Conservation (phyloP, 1,140 invertebrate genomes). For the Panagrolaimus sp. region DNA sequence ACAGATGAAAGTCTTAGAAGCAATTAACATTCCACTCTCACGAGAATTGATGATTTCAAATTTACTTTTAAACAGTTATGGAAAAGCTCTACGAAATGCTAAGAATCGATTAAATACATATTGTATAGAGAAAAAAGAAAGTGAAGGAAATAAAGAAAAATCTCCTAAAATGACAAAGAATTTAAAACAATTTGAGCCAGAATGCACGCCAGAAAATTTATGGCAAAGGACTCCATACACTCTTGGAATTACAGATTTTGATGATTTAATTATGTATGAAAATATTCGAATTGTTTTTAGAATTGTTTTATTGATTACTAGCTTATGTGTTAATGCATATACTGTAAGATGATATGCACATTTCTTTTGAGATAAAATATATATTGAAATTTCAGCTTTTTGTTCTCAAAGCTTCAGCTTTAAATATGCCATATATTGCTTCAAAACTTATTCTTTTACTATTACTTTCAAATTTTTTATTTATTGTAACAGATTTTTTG, state of each 20-base stretch:
- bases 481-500: background rate
- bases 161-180: background rate
- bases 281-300: background rate
- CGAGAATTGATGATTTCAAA: background rate
- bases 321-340: background rate
- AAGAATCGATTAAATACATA: background rate
- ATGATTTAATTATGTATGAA: background rate
- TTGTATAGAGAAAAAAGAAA: too few relatives aligned
- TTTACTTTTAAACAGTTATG: slow-evolving; percentile 2
- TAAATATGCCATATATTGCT: background rate
- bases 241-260: background rate
- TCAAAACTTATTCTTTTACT: background rate
- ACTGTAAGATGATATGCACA: background rate
- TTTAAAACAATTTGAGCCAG: background rate
- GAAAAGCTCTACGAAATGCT: background rate
- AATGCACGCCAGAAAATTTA: background rate
- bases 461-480: background rate
- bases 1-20: too few relatives aligned
- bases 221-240: background rate
- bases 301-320: background rate
- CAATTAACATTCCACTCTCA: too few relatives aligned
- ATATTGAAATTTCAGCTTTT: background rate
- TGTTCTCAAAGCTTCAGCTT: background rate
- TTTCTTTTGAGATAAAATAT: background rate
- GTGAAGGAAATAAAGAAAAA: too few relatives aligned